A percentile compares a stretch with the other conserved stretches of the same genome.
phyloP scores from a whole-genome alignment of 2,797 vertebrate species.

The Falco rusticolus region DNA sequence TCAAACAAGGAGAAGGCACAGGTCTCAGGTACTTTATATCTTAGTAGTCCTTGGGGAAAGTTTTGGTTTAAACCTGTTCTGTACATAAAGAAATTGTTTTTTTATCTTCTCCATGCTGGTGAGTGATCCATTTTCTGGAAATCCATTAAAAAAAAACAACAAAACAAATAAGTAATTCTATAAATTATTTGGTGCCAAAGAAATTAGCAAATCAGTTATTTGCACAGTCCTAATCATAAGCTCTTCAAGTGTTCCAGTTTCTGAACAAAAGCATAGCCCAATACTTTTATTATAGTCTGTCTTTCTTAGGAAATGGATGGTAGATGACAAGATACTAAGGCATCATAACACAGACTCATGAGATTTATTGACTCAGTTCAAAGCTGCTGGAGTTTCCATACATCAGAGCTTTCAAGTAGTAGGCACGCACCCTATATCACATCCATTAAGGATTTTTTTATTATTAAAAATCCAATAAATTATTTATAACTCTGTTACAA shows the following conservation, averaged over 20 bases:
- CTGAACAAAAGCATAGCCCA: slow-evolving; percentile 22
- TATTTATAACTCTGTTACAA: slow-evolving; percentile 75
- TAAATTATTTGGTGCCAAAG: background rate
- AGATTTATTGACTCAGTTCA: slow-evolving; percentile 74
- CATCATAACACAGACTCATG: slow-evolving; percentile 56
- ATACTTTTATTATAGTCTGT: slow-evolving; percentile 35
- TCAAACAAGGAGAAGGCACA: background rate
- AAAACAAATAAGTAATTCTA: background rate
- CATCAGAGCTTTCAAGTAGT: slow-evolving; percentile 64
- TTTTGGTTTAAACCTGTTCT: background rate
- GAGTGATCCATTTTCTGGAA: background rate
- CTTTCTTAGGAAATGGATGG: slow-evolving; percentile 40
- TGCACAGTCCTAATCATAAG: background rate
- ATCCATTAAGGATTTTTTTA: slow-evolving; percentile 70
- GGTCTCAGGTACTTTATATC: background rate
- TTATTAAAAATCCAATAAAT: slow-evolving; percentile 77
- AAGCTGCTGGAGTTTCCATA: slow-evolving; percentile 67
- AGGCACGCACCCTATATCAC: slow-evolving; percentile 56
- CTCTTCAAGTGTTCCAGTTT: background rate
- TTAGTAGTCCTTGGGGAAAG: background rate
- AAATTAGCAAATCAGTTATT: background rate
- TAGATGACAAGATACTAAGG: slow-evolving; percentile 61
- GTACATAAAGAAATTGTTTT: background rate
- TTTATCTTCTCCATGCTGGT: background rate
- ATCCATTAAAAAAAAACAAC: background rate